Base-by-base conservation (phyloP, 1,140 invertebrate genomes). In the Magallana gigas region DNA sequence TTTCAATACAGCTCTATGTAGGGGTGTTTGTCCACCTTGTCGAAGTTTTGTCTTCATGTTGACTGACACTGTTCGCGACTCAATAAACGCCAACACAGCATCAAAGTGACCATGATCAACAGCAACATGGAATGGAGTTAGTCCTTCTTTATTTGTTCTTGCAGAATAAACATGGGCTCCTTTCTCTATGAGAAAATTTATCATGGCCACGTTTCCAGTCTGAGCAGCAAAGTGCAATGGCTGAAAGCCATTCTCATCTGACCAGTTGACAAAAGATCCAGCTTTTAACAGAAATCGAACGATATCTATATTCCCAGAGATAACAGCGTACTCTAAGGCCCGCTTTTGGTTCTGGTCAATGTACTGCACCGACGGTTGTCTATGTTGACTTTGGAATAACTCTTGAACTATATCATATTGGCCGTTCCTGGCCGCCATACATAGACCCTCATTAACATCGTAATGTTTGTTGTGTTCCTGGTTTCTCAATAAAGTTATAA, bases 191-290 rank as follows among this genome's bases (percentile, higher is more conserved):
- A 99, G 95, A 91, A 97, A 97, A 68, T 97, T 96, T 0, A 98
- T 98, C 18, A 98, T 97, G 90, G 98, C 97, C 1, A 95, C 95
- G 90, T 95, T 95, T 91, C 97, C 97, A 94, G 98, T 97, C 8
- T 97, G 97, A 18, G 97, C 97, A 6, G 97, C 97, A 7, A 98
- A 96, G 57, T 94, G 95, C 7, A 96, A 92, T 12, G 95, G 98
- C 0, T 98, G 98, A 80, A 98, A 96, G 36, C 98, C 98, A 94
- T 98, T 97, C 48, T 96, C 96, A 93, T 98, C 97, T 93, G 98
- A 97, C 87, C 96, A 96, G 94, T 98, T 97, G 29, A 97, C 97
- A 92, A 97, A 97, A 90, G 97, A 97, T 16, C 84, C 84, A 12
- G 23, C 68, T 23, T 76, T 76, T 29, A 76, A 36, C 36, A 76